Percentiles rank a stretch among this genome's conserved stretches.
phyloP scores from a whole-genome alignment of 1,140 invertebrate species.

The Nephila pilipes region DNA sequence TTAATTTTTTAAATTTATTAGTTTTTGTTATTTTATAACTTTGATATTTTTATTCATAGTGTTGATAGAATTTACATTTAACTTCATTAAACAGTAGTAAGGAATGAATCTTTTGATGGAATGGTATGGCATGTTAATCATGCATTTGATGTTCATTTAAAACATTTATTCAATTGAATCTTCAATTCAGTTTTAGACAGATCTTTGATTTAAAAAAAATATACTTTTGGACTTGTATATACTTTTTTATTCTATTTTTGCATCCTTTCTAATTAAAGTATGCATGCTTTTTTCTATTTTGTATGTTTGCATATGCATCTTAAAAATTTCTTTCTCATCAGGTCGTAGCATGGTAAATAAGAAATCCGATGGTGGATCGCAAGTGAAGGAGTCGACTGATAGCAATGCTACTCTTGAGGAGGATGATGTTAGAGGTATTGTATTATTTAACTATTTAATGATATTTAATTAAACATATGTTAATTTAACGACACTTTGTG shows the following conservation, averaged over 20 bases:
- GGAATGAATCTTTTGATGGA: not conserved
- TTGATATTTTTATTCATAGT: not conserved
- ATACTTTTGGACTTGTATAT: not conserved
- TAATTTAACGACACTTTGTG: not conserved
- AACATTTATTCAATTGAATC: not conserved
- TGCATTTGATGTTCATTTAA: not conserved
- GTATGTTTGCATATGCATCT: not conserved
- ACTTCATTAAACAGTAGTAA: not conserved
- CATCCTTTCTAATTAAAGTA: not conserved
- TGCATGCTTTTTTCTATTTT: slow-evolving; percentile 11
- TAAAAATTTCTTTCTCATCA: slow-evolving; percentile 80
- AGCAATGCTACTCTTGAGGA: slow-evolving; percentile 95
- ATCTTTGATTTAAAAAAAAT: not conserved
- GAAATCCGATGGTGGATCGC: slow-evolving; percentile 87
- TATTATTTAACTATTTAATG: not conserved
- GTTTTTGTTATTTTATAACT: not conserved
- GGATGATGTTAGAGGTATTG: slow-evolving; percentile 86
- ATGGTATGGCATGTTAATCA: not conserved
- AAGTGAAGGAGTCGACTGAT: slow-evolving; percentile 96
- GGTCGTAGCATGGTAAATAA: slow-evolving; percentile 93
- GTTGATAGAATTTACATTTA: not conserved
- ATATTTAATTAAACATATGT: not conserved
- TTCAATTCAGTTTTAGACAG: not conserved
- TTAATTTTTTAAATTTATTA: not conserved
- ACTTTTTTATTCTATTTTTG: not conserved